A percentile compares a stretch with the other conserved stretches of the same genome.
Conservation (phyloP, 2,797 vertebrate genomes). For the Cynodonichthys magdalenae region DNA sequence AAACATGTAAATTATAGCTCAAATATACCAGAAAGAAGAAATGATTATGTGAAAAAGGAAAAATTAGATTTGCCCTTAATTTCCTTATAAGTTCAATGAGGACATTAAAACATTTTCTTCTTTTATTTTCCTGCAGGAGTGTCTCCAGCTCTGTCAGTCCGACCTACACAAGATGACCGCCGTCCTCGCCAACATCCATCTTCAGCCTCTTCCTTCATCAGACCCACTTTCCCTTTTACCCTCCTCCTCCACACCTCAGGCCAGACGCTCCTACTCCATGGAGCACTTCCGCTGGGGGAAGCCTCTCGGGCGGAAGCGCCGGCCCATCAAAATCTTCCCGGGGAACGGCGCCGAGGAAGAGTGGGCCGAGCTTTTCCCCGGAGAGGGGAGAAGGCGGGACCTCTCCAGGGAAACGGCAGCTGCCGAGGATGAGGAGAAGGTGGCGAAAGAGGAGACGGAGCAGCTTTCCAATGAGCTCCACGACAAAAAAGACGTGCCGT, state of each 20-base stretch:
- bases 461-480: slow-evolving; percentile 17
- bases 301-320: slow-evolving; percentile 89
- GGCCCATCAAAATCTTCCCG: slow-evolving; percentile 87
- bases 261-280: slow-evolving; percentile 93
- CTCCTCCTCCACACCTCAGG: slow-evolving; percentile 44
- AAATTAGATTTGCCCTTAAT: not conserved
- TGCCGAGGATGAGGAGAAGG: slow-evolving; percentile 20
- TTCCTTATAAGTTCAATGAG: not conserved
- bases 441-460: not conserved
- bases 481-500: slow-evolving; percentile 74
- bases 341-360: slow-evolving; percentile 83
- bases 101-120: not conserved
- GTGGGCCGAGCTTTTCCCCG: slow-evolving; percentile 77
- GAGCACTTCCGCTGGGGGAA: slow-evolving; percentile 97
- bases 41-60: too few relatives aligned
- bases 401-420: slow-evolving; percentile 47
- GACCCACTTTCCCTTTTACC: slow-evolving; percentile 22
- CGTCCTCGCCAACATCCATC: slow-evolving; percentile 70
- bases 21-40: too few relatives aligned
- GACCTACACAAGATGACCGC: slow-evolving; percentile 72
- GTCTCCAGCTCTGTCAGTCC: slow-evolving; percentile 78
- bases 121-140: slow-evolving; percentile 75
- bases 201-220: slow-evolving; percentile 45
- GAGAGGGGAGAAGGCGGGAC: slow-evolving; percentile 79
- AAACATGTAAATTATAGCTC: too few relatives aligned